phyloP scores from a whole-genome alignment of 2,888 invertebrate genomes.

The Lycaena phlaeas region DNA sequence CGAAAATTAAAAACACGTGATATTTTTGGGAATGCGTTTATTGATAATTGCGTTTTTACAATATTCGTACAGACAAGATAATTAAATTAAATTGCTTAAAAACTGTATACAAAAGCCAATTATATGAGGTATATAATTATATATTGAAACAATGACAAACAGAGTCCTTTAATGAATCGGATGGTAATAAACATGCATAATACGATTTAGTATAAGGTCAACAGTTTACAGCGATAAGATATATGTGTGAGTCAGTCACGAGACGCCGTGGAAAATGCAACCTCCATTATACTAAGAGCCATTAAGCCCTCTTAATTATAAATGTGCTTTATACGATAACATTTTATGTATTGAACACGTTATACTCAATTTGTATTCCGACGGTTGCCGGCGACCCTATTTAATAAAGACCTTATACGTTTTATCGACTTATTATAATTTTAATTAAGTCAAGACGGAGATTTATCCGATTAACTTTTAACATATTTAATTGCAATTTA shows the following conservation, averaged over 20 bases:
- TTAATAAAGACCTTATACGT: background rate
- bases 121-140: no score
- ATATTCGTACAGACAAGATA: no score
- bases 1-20: no score
- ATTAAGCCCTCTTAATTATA: constrained; percentile 32
- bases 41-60: no score
- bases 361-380: constrained; percentile 9
- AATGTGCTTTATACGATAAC: constrained; percentile 29
- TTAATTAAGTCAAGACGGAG: background rate
- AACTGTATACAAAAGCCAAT: no score
- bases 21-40: no score
- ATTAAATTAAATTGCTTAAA: no score
- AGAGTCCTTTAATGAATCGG: no score
- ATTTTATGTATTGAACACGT: constrained; percentile 32
- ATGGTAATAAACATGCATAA: no score
- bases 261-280: constrained; percentile 26
- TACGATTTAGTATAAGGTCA: no score
- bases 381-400: background rate
- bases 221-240: no score
- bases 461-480: background rate
- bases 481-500: background rate
- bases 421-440: background rate
- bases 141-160: no score
- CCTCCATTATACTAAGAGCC: constrained; percentile 23
- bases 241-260: constrained; percentile 15